A percentile compares a stretch with the other conserved stretches of the same genome.
phyloP scores from a whole-genome alignment of 1,140 invertebrate genomes.

The Tetramorium alpestre region DNA sequence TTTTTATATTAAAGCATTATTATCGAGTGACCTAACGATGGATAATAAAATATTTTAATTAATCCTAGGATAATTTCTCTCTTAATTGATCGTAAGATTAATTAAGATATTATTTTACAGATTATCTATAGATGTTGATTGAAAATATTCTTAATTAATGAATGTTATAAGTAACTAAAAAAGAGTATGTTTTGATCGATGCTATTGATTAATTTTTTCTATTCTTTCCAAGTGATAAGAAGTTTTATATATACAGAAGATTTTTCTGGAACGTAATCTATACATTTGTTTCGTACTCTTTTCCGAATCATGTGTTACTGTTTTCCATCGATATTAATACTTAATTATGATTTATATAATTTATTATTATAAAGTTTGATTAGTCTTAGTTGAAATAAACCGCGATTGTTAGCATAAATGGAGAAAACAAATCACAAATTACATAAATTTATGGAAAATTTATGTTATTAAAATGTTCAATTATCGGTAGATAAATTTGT shows the following conservation, averaged over 20 bases:
- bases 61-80: background rate
- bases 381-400: background rate
- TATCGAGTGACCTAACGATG: background rate
- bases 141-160: background rate
- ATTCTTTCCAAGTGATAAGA: background rate
- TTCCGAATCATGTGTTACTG: background rate
- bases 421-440: background rate
- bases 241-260: background rate
- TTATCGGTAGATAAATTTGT: background rate
- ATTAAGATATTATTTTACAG: too few relatives aligned
- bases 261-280: background rate
- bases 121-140: background rate
- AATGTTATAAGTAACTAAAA: background rate
- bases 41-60: background rate
- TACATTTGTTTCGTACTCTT: background rate
- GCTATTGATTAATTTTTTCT: background rate
- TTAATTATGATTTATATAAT: background rate
- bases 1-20: background rate
- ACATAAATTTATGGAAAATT: constrained; percentile 16
- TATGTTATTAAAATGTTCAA: background rate
- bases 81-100: too few relatives aligned
- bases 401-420: background rate
- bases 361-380: background rate
- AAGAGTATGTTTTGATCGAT: background rate
- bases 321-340: background rate